Percentiles rank a stretch among this genome's conserved stretches.
Evolutionary conservation across 2,888 invertebrate species (phyloP).

Genomic region (Callinectes sapidus): DNA sequence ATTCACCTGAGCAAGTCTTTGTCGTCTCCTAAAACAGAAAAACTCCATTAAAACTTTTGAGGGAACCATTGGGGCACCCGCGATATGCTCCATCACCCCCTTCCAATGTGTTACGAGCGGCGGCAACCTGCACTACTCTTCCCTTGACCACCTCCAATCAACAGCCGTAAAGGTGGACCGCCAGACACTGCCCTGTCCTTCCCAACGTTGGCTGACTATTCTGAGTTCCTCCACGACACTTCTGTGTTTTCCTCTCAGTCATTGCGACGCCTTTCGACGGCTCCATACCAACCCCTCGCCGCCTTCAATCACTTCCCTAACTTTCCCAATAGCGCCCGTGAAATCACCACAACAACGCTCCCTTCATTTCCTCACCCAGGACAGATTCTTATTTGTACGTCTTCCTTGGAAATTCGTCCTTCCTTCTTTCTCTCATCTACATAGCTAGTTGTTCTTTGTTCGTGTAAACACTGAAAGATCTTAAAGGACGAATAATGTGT

Average conservation of each 20-base stretch:
- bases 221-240: not conserved
- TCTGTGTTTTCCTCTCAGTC: not conserved
- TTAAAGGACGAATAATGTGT: not conserved
- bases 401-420: not conserved
- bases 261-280: not conserved
- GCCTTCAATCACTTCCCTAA: not conserved
- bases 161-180: not conserved
- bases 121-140: not conserved
- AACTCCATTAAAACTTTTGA: conserved; percentile 23
- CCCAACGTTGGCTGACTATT: not conserved
- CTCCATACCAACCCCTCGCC: not conserved
- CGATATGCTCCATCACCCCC: conserved; percentile 14
- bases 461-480: not conserved
- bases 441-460: not conserved
- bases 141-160: not conserved
- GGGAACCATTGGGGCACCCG: not conserved
- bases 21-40: conserved; percentile 23
- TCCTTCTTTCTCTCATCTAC: not conserved
- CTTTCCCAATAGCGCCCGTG: not conserved
- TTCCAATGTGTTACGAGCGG: conserved; percentile 12
- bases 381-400: not conserved
- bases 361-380: not conserved
- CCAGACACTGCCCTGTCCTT: not conserved
- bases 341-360: not conserved
- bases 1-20: conserved; percentile 7